Evolutionary conservation across 2,797 vertebrate genomes (phyloP).

Genomic region (Bufotes viridis): DNA sequence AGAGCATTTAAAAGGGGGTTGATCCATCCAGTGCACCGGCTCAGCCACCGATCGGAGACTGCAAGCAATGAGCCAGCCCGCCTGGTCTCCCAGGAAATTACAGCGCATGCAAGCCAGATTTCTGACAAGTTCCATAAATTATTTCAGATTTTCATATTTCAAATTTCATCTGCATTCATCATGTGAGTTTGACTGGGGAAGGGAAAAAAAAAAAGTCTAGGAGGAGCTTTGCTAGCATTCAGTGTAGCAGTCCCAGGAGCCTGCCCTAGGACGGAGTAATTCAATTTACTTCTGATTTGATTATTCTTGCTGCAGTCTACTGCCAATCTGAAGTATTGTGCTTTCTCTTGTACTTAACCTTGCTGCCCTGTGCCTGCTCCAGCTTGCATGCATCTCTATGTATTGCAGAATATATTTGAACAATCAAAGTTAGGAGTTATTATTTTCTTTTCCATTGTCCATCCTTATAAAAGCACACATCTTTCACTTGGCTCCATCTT

Average conservation of each 20-base stretch:
- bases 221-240: conserved; percentile 86
- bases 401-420: conserved; percentile 88
- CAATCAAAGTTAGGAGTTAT: conserved; percentile 97
- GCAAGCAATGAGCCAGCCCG: conserved; percentile 77
- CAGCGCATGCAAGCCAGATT: conserved; percentile 86
- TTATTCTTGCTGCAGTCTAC: conserved; percentile 99
- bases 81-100: conserved; percentile 86
- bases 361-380: conserved; percentile 96
- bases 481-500: conserved; percentile 91
- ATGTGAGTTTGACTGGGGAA: conserved; percentile 84
- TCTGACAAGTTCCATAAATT: conserved; percentile 99
- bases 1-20: conserved; percentile 84
- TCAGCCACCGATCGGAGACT: conserved; percentile 74
- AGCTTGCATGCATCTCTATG: conserved; percentile 85
- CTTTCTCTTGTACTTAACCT: conserved; percentile 99
- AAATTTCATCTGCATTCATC: conserved; percentile 99
- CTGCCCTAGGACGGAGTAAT: conserved; percentile 97
- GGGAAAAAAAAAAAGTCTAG: conserved; percentile 75
- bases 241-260: conserved; percentile 89
- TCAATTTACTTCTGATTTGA: conserved; percentile 99
- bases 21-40: conserved; percentile 80
- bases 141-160: conserved; percentile 99
- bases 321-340: conserved; percentile 99
- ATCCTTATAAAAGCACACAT: conserved; percentile 95
- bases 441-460: conserved; percentile 99